Percentiles rank a stretch among this genome's conserved stretches.
These are phyloP conservation scores for Ptychoptera albimana DNA, from an alignment of 2,888 invertebrate species.

Conservation along the genomic window DNA sequence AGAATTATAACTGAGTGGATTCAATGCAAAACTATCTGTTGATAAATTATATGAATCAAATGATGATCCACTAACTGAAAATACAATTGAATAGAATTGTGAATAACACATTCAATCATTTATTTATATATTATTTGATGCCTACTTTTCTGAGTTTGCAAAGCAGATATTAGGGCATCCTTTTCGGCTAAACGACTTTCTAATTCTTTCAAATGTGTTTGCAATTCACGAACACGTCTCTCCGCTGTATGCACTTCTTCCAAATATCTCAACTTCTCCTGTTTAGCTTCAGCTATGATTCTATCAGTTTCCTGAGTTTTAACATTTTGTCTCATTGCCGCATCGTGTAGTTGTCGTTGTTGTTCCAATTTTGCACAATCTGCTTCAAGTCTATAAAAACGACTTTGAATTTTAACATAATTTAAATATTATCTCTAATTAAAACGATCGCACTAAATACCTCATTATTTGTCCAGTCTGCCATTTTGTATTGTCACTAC, in stretches of 20 bases:
- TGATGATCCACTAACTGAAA: slow-evolving; percentile 13
- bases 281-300: slow-evolving; percentile 69
- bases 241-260: slow-evolving; percentile 76
- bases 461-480: slow-evolving; percentile 49
- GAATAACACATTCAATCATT: background rate
- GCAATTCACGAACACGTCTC: slow-evolving; percentile 70
- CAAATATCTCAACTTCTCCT: slow-evolving; percentile 76
- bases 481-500: slow-evolving; percentile 36
- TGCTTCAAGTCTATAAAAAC: slow-evolving; percentile 44
- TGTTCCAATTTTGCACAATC: slow-evolving; percentile 37
- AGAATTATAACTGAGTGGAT: slow-evolving; percentile 12
- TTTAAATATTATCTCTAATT: background rate
- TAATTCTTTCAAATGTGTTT: slow-evolving; percentile 71
- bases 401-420: background rate
- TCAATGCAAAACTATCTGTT: slow-evolving; percentile 12
- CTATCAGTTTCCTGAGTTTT: slow-evolving; percentile 53
- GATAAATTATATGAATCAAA: slow-evolving; percentile 15
- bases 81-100: slow-evolving; percentile 1
- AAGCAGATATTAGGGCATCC: slow-evolving; percentile 78
- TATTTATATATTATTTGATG: background rate
- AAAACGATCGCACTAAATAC: no score
- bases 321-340: slow-evolving; percentile 60
- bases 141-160: slow-evolving; percentile 48
- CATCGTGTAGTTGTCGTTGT: slow-evolving; percentile 69
- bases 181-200: slow-evolving; percentile 78